Evolutionary conservation across 2,797 vertebrate species (phyloP), one percentile per base, ranked within the genome.

Genomic region (Poeciliopsis turneri): DNA sequence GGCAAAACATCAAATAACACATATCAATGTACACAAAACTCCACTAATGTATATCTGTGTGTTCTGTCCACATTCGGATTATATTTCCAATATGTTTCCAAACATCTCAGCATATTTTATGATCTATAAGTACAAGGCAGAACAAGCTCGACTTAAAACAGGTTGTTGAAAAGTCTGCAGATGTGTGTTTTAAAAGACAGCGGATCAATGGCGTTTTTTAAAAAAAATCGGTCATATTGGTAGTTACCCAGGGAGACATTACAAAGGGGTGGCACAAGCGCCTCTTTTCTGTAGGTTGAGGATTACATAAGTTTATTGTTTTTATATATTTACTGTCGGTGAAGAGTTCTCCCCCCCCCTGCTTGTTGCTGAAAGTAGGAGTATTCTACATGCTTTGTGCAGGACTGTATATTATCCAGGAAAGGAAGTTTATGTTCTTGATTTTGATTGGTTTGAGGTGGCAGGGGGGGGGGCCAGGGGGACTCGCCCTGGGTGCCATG

Each of bases 71-170:
- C 72, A 30, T 49, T 25, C 12, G 83, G 49, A 71, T 51, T 74
- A 72, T 68, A 66, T 7, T 57, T 46, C 55, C 45, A 84, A 73
- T 74, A 72, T 70, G 64, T 7, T 57, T 46, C 55, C 47, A 85
- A 73, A 72, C 59, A 77, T 80, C 15, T 74, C 11, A 75, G 69
- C 83, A 80, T 18, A 72, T 15, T 68, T 75, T 69, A 61, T 51
- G 15, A 2, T 77, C 74, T 25, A 71, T 45, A 30, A 18, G 16
- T 74, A 81, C 53, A 55, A 82, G 39, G 16, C 53, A 78, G 25
- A 78, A 69, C 51, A 72, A 49, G 25, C 80, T 23, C 0, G 43
- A 72, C 77, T 23, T 79, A 49, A 69, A 69, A 49, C 18, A 74
- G 39, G 72, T 39, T 53, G 78, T 75, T 74, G 61, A 68, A 78